Conservation (phyloP, 2,797 vertebrate genomes). For the Alouatta caraya region DNA sequence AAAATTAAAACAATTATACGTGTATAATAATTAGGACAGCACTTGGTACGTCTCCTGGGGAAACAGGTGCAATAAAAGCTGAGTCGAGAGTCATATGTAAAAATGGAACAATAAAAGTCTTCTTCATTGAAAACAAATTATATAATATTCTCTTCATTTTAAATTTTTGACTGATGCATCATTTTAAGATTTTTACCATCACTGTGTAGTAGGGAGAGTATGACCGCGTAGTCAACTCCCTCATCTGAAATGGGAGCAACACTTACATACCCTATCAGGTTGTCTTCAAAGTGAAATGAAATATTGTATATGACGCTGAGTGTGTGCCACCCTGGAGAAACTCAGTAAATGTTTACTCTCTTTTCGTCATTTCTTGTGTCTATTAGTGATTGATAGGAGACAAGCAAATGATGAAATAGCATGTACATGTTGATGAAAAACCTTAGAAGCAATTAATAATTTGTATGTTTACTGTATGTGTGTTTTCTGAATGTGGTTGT, state of each 20-base stretch:
- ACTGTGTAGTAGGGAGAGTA: not conserved
- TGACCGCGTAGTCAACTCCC: not conserved
- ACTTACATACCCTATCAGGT: not conserved
- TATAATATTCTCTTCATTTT: not conserved
- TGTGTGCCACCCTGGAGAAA: not conserved
- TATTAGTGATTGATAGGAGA: not conserved
- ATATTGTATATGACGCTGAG: not conserved
- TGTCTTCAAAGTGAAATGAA: conserved; percentile 41
- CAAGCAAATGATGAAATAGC: not conserved
- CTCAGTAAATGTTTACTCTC: not conserved
- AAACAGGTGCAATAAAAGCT: not conserved
- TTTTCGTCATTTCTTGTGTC: not conserved
- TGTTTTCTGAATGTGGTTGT: not conserved
- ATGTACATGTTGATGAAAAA: not conserved
- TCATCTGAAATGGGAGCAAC: not conserved
- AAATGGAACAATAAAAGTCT: not conserved
- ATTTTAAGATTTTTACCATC: not conserved
- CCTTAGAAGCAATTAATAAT: not conserved
- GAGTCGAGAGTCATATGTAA: not conserved
- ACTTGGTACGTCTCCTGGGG: not conserved
- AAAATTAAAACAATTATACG: not conserved
- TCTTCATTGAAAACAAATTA: not conserved
- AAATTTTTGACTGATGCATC: not conserved
- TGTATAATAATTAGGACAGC: not conserved
- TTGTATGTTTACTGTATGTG: not conserved